phyloP scores from a whole-genome alignment of 2,113 vertebrate species.

The Pipra filicauda region DNA sequence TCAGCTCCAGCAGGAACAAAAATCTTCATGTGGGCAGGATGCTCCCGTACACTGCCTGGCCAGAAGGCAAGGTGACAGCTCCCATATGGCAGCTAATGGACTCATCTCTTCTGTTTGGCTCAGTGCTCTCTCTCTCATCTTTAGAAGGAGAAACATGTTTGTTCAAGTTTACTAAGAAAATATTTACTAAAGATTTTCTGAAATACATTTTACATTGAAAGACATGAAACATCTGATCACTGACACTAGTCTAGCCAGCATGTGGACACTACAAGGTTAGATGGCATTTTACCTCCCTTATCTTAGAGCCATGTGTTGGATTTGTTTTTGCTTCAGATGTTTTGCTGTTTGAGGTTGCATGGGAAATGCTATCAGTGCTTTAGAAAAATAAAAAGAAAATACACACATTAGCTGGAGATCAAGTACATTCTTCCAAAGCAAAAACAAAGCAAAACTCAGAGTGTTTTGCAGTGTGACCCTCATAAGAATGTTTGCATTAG shows the following conservation, averaged over 20 bases:
- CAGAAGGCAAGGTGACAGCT: not conserved
- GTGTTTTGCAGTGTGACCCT: not conserved
- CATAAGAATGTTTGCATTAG: constrained; percentile 10
- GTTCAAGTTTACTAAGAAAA: not conserved
- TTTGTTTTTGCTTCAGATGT: not conserved
- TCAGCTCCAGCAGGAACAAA: not conserved
- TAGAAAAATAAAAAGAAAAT: not conserved
- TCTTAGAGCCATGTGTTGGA: not conserved
- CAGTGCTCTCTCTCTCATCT: not conserved
- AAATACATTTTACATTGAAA: not conserved
- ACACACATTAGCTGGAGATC: not conserved
- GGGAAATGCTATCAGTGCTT: not conserved
- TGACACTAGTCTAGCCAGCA: not conserved
- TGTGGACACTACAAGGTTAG: not conserved
- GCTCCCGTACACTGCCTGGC: not conserved
- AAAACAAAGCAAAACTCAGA: not conserved
- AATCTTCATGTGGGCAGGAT: not conserved
- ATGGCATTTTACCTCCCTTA: not conserved
- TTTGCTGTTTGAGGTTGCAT: not conserved
- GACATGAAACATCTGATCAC: not conserved
- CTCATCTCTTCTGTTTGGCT: not conserved
- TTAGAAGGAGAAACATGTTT: not conserved
- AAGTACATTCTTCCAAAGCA: not conserved
- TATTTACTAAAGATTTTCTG: not conserved
- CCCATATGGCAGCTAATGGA: not conserved